Base-by-base conservation (phyloP, 2,113 vertebrate genomes). In the Notothenia coriiceps region DNA sequence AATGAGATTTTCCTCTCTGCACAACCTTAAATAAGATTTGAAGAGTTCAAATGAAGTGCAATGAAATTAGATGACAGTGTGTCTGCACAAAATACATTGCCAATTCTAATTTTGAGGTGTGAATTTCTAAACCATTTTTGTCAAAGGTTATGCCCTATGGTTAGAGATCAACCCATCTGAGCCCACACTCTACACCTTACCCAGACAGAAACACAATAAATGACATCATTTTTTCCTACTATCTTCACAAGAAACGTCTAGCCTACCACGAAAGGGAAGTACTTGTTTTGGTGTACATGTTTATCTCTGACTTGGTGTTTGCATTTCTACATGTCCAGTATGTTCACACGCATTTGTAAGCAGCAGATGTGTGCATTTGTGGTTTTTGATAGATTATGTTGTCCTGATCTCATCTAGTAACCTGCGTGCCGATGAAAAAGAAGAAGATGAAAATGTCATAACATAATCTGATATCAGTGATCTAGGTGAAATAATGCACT, bases 141-240 rank as follows among this genome's bases (percentile, higher is more conserved):
- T 77, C 59, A 84, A 90, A 89, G 81, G 88, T 87, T 86, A 83
- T 91, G 71, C 77, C 84, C 86, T 72, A 66, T 87, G 80, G 84
- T 91, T 70, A 88, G n/a, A 66, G 66, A 83, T 79, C 55, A 76
- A 57, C 81, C 81, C 71, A 77, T 79, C 35, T 83, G 50, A 87
- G 60, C 78, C 70, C 63, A 85, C 88, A 87, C 79, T 65, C 33
- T 20, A 29, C 29, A 84, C 60, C 70, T 63, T 43, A 0, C 59
- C 72, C 71, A 73, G 62, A 70, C 47, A 79, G 55, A 60, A 10
- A 2, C 76, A 73, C 35, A 64, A 50, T 12, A 10, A 68, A 54
- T 89, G 86, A 91, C 90, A 90, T 92, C 57, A 88, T 72, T 82
- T 80, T 86, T 91, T 89, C 86, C 79, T 40, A 25, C 74, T 51